Evolutionary conservation across 2,113 vertebrate species (phyloP), one percentile per base, ranked within the genome.

Genomic region (Myrmophylax atrothorax): DNA sequence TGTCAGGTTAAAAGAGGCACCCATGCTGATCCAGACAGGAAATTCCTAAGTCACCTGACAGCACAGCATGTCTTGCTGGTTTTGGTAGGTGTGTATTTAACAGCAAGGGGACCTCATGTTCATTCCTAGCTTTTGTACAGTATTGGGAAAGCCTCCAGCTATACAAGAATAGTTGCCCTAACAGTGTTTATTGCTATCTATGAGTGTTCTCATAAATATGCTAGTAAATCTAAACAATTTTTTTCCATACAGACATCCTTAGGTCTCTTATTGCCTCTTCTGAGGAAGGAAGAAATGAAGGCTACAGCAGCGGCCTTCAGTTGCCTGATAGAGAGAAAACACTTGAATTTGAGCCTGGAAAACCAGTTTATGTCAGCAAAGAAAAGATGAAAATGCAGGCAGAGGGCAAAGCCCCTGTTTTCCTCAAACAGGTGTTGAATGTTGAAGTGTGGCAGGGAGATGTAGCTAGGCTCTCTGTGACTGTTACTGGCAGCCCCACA

Each of bases 311-410:
- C 87, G 76, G 97, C 89, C 98, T 99, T 97, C 98, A 97, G 66
- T 98, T 99, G 96, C 93, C 97, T 89, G 92, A 98, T 70, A 98
- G 94, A 98, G 95, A 98, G 31, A 98, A 98, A 99, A 99, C 98
- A 98, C 98, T 99, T 99, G 99, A 99, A 98, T 98, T 98, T 98
- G 97, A 98, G 94, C 98, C 99, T 99, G 99, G 98, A 96, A 91
- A 98, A 87, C 97, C 98, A 98, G 95, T 92, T 96, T 98, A 98
- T 95, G 98, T 98, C 88, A 98, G 96, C 83, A 97, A 97, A 94
- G 96, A 97, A 92, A 98, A 98, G 93, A 97, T 97, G 69, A 97
- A 98, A 98, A 98, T 96, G 75, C 98, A 99, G 96, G 98, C 98
- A 8, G 89, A 53, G 31, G 93, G 89, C 50, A 95, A 52, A 84